These are phyloP conservation scores for Thecophora atra DNA, from an alignment of 2,888 invertebrate species.

Conservation along the genomic window DNA sequence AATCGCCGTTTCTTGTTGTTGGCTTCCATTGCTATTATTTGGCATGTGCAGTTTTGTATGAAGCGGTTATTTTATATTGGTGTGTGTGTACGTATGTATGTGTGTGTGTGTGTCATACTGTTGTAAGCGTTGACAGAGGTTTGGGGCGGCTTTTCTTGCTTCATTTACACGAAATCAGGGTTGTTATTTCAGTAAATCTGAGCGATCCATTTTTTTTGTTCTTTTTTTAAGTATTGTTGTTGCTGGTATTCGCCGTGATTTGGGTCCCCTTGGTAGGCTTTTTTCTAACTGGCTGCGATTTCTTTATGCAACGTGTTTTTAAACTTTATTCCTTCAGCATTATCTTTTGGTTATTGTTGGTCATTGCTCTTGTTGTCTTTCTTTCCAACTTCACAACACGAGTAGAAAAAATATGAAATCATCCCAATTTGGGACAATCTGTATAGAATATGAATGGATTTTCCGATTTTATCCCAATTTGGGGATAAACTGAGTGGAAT, in stretches of 20 bases:
- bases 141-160: not conserved
- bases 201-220: not conserved
- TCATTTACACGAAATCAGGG: constrained; percentile 14
- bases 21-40: constrained; percentile 3
- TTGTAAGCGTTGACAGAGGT: not conserved
- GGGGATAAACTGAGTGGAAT: too few relatives aligned
- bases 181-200: constrained; percentile 6
- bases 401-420: too few relatives aligned
- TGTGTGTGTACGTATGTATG: constrained; percentile 4
- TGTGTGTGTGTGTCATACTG: constrained; percentile 4
- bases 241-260: constrained; percentile 9
- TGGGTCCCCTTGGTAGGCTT: not conserved
- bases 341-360: not conserved
- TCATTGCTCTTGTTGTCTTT: constrained; percentile 2
- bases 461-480: too few relatives aligned
- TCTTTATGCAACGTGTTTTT: constrained; percentile 24
- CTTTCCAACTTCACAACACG: too few relatives aligned
- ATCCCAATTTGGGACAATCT: too few relatives aligned
- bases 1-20: too few relatives aligned
- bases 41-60: not conserved
- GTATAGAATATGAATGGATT: too few relatives aligned
- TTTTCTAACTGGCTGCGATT: constrained; percentile 23
- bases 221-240: constrained; percentile 7
- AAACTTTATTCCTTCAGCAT: not conserved
- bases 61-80: constrained; percentile 3